These are phyloP conservation scores for Oophaga pumilio DNA, from an alignment of 2,113 vertebrate species.

Conservation along the genomic window DNA sequence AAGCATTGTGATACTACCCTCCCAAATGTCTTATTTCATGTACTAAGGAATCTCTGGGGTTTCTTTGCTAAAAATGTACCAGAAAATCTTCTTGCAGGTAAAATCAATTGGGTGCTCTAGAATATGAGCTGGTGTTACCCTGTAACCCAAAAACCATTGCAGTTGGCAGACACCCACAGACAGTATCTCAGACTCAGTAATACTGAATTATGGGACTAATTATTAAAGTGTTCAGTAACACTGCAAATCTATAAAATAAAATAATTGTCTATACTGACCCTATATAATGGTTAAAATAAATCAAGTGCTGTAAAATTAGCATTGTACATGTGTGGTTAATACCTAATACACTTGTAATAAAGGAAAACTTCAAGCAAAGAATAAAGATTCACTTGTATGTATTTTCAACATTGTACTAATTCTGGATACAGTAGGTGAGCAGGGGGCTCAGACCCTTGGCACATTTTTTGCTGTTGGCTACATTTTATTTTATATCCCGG, in stretches of 20 bases:
- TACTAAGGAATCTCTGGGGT: neutral
- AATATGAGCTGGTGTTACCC: slow-evolving; percentile 3
- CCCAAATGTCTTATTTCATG: neutral
- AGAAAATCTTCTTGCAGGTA: neutral
- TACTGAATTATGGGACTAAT: slow-evolving; percentile 24
- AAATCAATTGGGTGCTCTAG: slow-evolving; percentile 15
- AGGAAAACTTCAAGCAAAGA: neutral
- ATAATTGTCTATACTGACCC: slow-evolving; percentile 46
- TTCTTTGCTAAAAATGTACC: neutral
- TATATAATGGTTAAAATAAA: slow-evolving; percentile 52
- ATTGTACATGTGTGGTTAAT: slow-evolving; percentile 38
- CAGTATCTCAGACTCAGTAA: slow-evolving; percentile 35
- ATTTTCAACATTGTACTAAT: too few relatives aligned
- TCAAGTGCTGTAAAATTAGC: slow-evolving; percentile 51
- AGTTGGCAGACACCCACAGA: neutral
- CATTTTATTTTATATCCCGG: too few relatives aligned
- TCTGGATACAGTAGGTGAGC: too few relatives aligned
- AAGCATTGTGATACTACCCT: neutral
- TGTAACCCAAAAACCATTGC: neutral
- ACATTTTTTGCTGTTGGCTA: too few relatives aligned
- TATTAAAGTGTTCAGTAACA: slow-evolving; percentile 28
- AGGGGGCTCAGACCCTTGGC: too few relatives aligned
- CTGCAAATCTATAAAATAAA: slow-evolving; percentile 8
- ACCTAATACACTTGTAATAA: slow-evolving; percentile 1
- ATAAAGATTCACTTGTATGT: neutral